Evolutionary conservation across 2,113 vertebrate genomes (phyloP), one percentile per base, ranked within the genome.

Genomic region (Tychaedon coryphoeus): DNA sequence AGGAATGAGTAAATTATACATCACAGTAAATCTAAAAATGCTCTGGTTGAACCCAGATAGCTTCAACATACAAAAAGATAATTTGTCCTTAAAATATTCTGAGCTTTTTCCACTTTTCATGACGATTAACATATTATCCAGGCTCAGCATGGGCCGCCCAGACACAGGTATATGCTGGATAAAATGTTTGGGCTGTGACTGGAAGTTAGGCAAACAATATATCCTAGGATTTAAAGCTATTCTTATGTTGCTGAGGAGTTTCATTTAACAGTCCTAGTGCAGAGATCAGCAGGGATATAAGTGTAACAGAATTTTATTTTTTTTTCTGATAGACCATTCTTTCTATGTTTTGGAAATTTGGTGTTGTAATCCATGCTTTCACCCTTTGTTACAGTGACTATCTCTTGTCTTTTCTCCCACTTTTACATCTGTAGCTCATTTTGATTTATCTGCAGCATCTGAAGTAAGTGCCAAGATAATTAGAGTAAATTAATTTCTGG

Each of bases 381-480:
- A 53, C 3, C 10, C 29, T 54, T 50, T 40, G 7, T 14, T 87
- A 34, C 23, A 69, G 28, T 54, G 31, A 42, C 28, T 64, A 5
- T 16, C 36, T 88, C 34, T 60, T 84, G 36, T 78, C 23, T 89
- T 87, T 78, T 65, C 16, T 84, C 42, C n/a, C n/a, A 23, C 19
- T 91, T 93, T 86, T 89, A 71, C 33, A 84, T 74, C 65, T 89
- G 61, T 53, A 79, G 45, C 33, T 82, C 11, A 45, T 91, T 93
- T 89, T 92, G 54, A 28, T 81, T 93, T 67, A 75, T 69, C 48
- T 87, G 16, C 6, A 76, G 50, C 14, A 75, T 81, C 70, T 91
- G 65, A 96, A 82, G 61, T n/a, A 78, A 61, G 25, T 89, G 65
- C 48, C 66, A 88, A 85, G n/a, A 54, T 65, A 93, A 78, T 93